Evolutionary conservation across 1,140 invertebrate genomes (phyloP), one percentile per base, ranked within the genome.

Genomic region (Tigriopus japonicus): DNA sequence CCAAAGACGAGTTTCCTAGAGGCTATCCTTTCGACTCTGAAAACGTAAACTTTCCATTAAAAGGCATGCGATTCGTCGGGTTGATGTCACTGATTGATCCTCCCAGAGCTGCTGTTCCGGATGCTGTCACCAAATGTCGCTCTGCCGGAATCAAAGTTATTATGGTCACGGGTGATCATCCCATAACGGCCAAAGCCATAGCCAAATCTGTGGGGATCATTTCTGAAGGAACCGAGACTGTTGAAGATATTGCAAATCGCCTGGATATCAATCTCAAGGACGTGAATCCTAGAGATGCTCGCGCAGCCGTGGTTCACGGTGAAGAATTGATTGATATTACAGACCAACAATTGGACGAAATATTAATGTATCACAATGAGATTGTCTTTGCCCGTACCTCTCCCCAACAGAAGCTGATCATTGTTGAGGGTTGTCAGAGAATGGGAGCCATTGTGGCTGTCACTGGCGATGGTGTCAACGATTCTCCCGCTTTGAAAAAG

Each of bases 311-410:
- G 0, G 74, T 88, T 1, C 83, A 84, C 60, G 86, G 86, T 6
- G 71, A 75, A 0, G 79, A 83, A 59, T 69, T 89, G n/a, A 74
- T 81, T 42, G 80, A 77, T 56, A 82, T 86, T 80, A 66, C 70
- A 0, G 60, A 67, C 1, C 68, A 73, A 5, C 74, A 82, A 62
- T 62, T 85, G 21, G 80, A 84, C 68, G 65, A 77, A 28, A 65
- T 82, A 10, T 71, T 88, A 13, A 71, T 42, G 62, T 61, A 74
- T 60, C 79, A 85, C 67, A 75, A 79, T 43, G 85, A 87, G 70
- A 87, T 89, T 41, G 85, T 88, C 0, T 88, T 88, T 67, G 86
- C 86, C 0, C 71, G 86, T 28, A 87, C 85, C 0, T 86, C 85
- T 0, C 86, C 86, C 0, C 83, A 85, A 53, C 86, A 88, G 64